Percentiles rank a stretch among this genome's conserved stretches.
phyloP scores from a whole-genome alignment of 2,113 vertebrate genomes.

The Barnardius zonarius region DNA sequence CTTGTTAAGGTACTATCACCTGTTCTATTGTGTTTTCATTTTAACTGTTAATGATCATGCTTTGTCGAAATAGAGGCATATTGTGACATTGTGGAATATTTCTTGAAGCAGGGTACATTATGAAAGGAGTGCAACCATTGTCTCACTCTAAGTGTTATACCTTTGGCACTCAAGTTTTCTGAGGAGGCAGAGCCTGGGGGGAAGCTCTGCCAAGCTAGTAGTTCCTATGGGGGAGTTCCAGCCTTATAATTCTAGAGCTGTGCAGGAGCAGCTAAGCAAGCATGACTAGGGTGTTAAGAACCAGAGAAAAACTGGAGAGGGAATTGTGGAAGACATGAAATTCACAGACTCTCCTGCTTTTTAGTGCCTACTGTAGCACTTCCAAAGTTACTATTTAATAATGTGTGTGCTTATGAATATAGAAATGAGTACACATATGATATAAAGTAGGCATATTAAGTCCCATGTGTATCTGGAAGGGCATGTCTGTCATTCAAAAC shows the following conservation, averaged over 20 bases:
- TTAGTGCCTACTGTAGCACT: not conserved
- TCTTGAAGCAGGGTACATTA: not conserved
- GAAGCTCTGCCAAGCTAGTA: not conserved
- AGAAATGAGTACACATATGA: not conserved
- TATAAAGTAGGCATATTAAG: not conserved
- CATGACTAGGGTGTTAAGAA: not conserved
- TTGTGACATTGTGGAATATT: not conserved
- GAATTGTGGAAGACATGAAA: not conserved
- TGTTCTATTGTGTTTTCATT: not conserved
- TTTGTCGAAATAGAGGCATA: not conserved
- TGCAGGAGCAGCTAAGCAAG: not conserved
- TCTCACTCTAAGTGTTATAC: not conserved
- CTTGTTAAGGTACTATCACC: not conserved
- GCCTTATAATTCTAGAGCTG: not conserved
- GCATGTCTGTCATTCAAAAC: not conserved
- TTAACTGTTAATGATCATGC: not conserved
- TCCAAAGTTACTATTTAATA: not conserved
- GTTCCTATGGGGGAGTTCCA: not conserved
- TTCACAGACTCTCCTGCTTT: not conserved
- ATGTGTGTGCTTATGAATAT: fast-evolving
- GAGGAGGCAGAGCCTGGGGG: not conserved
- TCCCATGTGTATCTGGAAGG: not conserved
- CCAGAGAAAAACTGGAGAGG: not conserved
- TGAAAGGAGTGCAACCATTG: not conserved
- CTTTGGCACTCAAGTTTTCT: not conserved